These are phyloP conservation scores for Ichneumon xanthorius DNA, from an alignment of 2,888 invertebrate species.

Conservation along the genomic window DNA sequence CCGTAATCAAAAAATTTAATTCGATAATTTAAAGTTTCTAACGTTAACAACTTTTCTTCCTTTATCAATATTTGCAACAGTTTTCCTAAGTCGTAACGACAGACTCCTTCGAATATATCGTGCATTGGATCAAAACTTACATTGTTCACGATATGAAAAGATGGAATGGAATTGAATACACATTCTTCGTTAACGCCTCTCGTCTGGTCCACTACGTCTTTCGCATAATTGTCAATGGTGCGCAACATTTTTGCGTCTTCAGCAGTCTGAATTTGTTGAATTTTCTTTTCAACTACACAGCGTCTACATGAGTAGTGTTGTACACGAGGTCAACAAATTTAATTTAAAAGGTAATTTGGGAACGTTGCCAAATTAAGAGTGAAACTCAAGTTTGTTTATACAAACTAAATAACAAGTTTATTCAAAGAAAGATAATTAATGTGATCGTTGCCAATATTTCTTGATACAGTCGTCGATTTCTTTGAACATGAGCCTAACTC, in stretches of 20 bases:
- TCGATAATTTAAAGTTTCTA: constrained; percentile 64
- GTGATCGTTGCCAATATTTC: too few relatives aligned
- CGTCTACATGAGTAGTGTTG: constrained; percentile 70
- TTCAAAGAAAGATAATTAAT: too few relatives aligned
- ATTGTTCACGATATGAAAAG: constrained; percentile 62
- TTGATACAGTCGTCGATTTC: too few relatives aligned
- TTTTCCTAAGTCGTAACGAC: constrained; percentile 60
- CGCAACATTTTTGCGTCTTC: constrained; percentile 60
- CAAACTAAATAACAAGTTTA: too few relatives aligned
- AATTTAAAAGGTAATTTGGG: too few relatives aligned
- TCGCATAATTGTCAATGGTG: constrained; percentile 63
- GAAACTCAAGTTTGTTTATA: too few relatives aligned
- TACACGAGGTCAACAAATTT: too few relatives aligned
- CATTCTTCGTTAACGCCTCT: constrained; percentile 70
- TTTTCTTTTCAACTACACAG: constrained; percentile 65
- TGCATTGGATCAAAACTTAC: constrained; percentile 63
- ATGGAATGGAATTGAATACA: constrained; percentile 64
- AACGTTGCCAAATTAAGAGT: too few relatives aligned
- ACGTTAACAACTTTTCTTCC: constrained; percentile 47
- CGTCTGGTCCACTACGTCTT: constrained; percentile 48
- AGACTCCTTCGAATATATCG: constrained; percentile 66
- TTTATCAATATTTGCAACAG: constrained; percentile 60
- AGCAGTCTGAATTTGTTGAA: constrained; percentile 48
- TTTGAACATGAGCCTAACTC: too few relatives aligned
- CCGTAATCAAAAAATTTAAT: constrained; percentile 63